phyloP scores from a whole-genome alignment of 2,797 vertebrate genomes.

The Lophura swinhoii region DNA sequence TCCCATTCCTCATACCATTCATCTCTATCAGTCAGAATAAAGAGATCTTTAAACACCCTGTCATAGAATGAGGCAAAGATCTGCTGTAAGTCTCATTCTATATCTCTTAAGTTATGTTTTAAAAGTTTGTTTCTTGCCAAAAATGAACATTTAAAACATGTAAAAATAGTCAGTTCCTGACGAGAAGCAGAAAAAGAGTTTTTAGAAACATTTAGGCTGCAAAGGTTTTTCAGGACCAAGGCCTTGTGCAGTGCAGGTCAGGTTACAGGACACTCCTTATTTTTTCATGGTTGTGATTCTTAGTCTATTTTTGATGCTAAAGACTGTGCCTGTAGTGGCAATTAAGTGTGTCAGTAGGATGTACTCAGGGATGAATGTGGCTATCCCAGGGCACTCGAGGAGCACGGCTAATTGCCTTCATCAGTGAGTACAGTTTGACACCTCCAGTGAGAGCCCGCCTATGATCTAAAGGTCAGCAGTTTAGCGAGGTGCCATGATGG shows the following conservation, averaged over 20 bases:
- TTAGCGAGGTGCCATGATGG: neutral
- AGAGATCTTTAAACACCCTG: neutral
- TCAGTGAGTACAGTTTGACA: neutral
- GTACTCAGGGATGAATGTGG: neutral
- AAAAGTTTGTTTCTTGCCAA: rapidly evolving
- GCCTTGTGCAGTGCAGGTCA: neutral
- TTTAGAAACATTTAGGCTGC: neutral
- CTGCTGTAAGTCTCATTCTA: neutral
- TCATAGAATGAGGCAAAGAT: neutral
- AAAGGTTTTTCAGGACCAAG: neutral
- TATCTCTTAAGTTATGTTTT: neutral
- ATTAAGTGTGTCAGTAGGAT: neutral
- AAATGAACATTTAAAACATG: neutral
- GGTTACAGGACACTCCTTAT: neutral
- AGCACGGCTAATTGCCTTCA: neutral
- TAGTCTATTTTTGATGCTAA: neutral
- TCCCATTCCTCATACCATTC: neutral
- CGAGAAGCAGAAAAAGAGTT: neutral
- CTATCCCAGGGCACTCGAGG: neutral
- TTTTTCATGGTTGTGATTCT: neutral
- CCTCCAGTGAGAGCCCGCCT: neutral
- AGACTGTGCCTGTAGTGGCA: neutral
- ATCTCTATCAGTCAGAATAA: neutral
- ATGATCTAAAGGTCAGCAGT: neutral
- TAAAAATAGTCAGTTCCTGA: neutral